These are phyloP conservation scores for Malurus elegans DNA, from an alignment of 2,113 vertebrate species.

Conservation along the genomic window DNA sequence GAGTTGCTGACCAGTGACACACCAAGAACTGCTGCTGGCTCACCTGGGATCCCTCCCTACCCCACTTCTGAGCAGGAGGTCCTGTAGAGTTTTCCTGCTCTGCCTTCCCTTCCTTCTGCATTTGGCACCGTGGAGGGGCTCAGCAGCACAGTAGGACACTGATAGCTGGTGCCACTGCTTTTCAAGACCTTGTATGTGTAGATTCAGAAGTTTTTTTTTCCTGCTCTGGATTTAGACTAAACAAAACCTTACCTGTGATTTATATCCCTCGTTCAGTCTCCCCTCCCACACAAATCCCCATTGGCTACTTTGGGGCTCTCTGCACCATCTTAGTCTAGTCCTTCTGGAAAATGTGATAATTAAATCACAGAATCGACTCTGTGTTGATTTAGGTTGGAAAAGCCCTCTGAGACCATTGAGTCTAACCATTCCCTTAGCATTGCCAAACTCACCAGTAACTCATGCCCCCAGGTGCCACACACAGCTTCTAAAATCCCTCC, in stretches of 20 bases:
- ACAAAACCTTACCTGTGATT: background rate
- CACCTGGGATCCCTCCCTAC: background rate
- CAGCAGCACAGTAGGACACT: background rate
- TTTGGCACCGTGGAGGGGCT: background rate
- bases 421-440: background rate
- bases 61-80: background rate
- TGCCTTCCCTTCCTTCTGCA: background rate
- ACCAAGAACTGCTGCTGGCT: background rate
- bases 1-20: background rate
- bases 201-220: background rate
- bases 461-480: background rate
- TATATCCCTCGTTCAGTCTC: background rate
- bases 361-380: background rate
- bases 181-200: rapidly evolving
- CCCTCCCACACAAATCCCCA: background rate
- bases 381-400: background rate
- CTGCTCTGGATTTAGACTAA: background rate
- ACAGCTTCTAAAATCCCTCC: background rate
- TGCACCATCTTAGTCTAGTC: background rate
- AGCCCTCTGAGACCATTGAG: background rate
- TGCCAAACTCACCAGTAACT: background rate
- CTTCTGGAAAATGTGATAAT: background rate
- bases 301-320: background rate
- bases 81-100: background rate
- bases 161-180: background rate